phyloP scores from a whole-genome alignment of 2,888 invertebrate genomes.

The Dolomedes plantarius region DNA sequence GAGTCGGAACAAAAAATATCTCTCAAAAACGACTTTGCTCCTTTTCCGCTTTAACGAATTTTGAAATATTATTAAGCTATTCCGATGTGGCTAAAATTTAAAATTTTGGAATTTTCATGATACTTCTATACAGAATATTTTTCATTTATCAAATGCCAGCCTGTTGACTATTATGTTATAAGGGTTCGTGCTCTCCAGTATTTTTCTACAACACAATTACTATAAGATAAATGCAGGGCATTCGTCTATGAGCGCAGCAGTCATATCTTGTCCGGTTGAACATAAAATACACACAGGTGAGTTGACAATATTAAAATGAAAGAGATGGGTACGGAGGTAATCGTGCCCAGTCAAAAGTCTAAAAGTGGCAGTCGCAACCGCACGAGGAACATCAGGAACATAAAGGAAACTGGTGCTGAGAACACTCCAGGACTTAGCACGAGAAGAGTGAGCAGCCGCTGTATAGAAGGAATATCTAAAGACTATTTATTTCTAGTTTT shows the following conservation, averaged over 20 bases:
- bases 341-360: slow-evolving; percentile 6
- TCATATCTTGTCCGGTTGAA: slow-evolving; percentile 10
- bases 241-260: slow-evolving; percentile 2
- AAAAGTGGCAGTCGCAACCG: neutral
- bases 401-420: neutral
- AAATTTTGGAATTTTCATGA: too few species aligned
- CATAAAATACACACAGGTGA: slow-evolving; percentile 7
- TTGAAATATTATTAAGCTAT: too few species aligned
- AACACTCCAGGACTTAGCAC: neutral
- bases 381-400: neutral
- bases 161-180: too few species aligned
- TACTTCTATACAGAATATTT: too few species aligned
- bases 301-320: slow-evolving; percentile 2
- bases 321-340: neutral
- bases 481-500: neutral
- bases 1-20: too few species aligned
- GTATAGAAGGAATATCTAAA: neutral
- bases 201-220: too few species aligned
- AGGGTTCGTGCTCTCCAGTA: too few species aligned
- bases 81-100: too few species aligned
- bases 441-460: neutral
- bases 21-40: too few species aligned
- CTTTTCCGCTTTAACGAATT: too few species aligned
- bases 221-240: too few species aligned
- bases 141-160: too few species aligned